These are phyloP conservation scores for Tachina grossa DNA, from an alignment of 2,888 invertebrate genomes.

Conservation along the genomic window DNA sequence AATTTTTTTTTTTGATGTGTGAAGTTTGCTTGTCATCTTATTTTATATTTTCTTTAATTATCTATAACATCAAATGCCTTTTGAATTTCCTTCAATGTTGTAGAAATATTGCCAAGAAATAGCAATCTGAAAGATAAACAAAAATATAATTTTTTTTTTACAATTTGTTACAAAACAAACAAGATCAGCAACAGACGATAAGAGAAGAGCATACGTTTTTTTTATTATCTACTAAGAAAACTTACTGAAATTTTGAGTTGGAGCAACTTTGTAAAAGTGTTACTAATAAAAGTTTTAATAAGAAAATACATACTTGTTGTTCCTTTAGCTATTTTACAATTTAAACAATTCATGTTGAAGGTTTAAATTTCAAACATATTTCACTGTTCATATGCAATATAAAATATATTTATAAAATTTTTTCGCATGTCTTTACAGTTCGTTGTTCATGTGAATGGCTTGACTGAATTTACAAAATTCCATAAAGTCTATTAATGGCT, in stretches of 20 bases:
- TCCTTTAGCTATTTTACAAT: neutral
- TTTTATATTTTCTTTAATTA: neutral
- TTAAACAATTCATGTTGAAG: neutral
- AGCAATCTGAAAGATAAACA: neutral
- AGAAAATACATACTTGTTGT: neutral
- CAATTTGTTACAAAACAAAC: neutral
- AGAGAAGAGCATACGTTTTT: no score
- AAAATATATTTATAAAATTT: no score
- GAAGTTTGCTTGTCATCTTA: neutral
- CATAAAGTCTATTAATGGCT: neutral
- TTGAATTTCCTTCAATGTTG: neutral
- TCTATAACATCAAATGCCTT: neutral
- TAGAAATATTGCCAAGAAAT: neutral
- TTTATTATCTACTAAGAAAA: no score
- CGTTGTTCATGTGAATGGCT: conserved; percentile 18
- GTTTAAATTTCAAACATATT: no score
- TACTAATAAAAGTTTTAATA: no score
- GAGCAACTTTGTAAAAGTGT: no score
- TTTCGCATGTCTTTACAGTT: neutral
- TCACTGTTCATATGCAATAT: no score
- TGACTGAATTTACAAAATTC: conserved; percentile 16
- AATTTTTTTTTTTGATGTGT: no score
- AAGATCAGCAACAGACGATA: no score
- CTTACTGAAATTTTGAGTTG: no score
- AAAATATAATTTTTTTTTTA: neutral